These are phyloP conservation scores for Virgularia gustaviana DNA, from an alignment of 92 coral and sea anemone species.

Conservation along the genomic window DNA sequence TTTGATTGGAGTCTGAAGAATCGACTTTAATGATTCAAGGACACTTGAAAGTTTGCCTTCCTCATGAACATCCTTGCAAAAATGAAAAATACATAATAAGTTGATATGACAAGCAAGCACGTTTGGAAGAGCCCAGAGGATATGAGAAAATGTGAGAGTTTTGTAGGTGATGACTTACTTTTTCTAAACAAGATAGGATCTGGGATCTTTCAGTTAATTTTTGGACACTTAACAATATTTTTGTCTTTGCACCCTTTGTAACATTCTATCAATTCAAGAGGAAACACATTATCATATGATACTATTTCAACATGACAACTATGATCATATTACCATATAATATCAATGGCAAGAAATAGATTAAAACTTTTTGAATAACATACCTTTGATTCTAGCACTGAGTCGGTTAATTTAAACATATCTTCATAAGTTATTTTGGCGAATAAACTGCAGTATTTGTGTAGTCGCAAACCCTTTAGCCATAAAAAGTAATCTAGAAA, in stretches of 20 bases:
- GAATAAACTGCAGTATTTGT: slow-evolving; percentile 85
- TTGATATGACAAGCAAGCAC: not conserved
- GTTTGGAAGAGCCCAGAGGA: no score
- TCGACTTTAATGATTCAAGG: slow-evolving; percentile 57
- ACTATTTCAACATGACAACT: no score
- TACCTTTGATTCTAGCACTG: slow-evolving; percentile 71
- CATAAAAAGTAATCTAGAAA: slow-evolving; percentile 74
- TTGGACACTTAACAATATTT: slow-evolving; percentile 72
- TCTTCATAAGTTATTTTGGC: slow-evolving; percentile 82
- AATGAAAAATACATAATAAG: not conserved
- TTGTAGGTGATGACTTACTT: slow-evolving; percentile 50
- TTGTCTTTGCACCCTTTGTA: slow-evolving; percentile 97
- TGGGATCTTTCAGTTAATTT: slow-evolving; percentile 78
- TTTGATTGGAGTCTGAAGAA: slow-evolving; percentile 78
- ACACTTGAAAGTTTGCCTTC: slow-evolving; percentile 79
- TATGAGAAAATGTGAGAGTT: no score
- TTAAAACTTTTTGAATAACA: no score
- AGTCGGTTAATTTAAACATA: slow-evolving; percentile 69
- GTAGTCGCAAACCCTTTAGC: slow-evolving; percentile 84
- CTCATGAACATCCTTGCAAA: slow-evolving; percentile 78
- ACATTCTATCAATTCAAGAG: no score
- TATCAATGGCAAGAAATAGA: no score
- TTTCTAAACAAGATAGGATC: slow-evolving; percentile 65
- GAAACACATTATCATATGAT: no score
- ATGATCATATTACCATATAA: no score